Conservation (phyloP, 23 tunicate species). For the Corella eumyota region DNA sequence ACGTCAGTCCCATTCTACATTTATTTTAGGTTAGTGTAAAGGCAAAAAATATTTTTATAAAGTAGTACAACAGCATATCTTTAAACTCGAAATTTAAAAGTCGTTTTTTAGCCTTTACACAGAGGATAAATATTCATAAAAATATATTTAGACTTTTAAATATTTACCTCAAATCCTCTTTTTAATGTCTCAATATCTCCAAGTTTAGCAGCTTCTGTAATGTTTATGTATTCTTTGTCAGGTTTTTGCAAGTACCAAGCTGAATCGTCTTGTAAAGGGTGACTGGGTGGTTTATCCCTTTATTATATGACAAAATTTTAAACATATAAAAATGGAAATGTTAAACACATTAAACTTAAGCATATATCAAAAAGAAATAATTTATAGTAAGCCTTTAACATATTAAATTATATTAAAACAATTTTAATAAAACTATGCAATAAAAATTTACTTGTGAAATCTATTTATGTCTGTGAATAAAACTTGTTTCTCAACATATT, state of each 20-base stretch:
- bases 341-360: background rate
- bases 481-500: slow-evolving; percentile 71
- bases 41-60: background rate
- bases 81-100: background rate
- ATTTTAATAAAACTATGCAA: background rate
- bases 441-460: slow-evolving; percentile 42
- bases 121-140: too few relatives aligned
- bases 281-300: slow-evolving; percentile 78
- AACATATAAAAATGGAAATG: background rate
- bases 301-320: background rate
- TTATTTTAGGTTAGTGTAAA: background rate
- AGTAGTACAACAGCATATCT: background rate
- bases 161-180: slow-evolving; percentile 56
- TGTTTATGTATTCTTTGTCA: slow-evolving; percentile 73
- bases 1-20: slow-evolving; percentile 76
- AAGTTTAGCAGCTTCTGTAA: slow-evolving; percentile 71
- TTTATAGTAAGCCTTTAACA: background rate
- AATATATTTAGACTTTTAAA: too few relatives aligned
- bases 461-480: slow-evolving; percentile 71
- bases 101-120: background rate
- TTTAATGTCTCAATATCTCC: slow-evolving; percentile 58
- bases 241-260: slow-evolving; percentile 87
- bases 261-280: slow-evolving; percentile 84
- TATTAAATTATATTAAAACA: background rate
- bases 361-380: background rate